These are phyloP conservation scores for Montipora efflorescens DNA, from an alignment of 64 coral and sea anemone genomes.

Conservation along the genomic window DNA sequence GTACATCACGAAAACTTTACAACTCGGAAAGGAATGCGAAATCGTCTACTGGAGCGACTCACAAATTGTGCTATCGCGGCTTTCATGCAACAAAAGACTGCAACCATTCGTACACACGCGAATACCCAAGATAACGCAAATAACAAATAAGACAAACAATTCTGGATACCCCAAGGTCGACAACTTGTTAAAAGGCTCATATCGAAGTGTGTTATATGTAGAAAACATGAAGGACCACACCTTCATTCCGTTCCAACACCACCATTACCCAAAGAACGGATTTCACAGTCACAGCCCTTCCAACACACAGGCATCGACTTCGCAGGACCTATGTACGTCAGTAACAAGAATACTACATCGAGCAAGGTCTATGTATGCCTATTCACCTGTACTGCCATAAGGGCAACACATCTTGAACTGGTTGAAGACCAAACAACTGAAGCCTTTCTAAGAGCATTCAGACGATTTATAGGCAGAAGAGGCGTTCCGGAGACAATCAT, in stretches of 20 bases:
- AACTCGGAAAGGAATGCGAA: too few relatives aligned
- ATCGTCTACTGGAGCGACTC: too few relatives aligned
- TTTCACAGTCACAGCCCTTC: slow-evolving; percentile 31
- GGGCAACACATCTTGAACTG: too few relatives aligned
- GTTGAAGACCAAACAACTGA: too few relatives aligned
- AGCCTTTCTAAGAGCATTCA: too few relatives aligned
- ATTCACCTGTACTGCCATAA: background rate
- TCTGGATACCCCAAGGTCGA: slow-evolving; percentile 72
- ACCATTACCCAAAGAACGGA: slow-evolving; percentile 43
- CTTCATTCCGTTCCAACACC: slow-evolving; percentile 35
- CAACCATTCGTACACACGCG: too few relatives aligned
- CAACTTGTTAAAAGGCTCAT: slow-evolving; percentile 50
- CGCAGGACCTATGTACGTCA: slow-evolving; percentile 38
- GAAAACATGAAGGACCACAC: slow-evolving; percentile 57
- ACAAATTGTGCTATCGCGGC: too few relatives aligned
- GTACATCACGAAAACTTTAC: too few relatives aligned
- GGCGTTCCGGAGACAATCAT: too few relatives aligned
- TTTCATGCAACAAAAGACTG: too few relatives aligned
- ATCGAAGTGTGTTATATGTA: slow-evolving; percentile 46
- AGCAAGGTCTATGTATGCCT: background rate
- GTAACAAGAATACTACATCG: slow-evolving; percentile 34
- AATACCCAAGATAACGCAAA: too few relatives aligned
- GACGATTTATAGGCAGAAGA: too few relatives aligned
- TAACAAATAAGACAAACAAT: slow-evolving; percentile 59
- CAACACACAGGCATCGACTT: slow-evolving; percentile 49